Base-by-base conservation (phyloP, 2,888 invertebrate genomes). In the Pachymerium ferrugineum region DNA sequence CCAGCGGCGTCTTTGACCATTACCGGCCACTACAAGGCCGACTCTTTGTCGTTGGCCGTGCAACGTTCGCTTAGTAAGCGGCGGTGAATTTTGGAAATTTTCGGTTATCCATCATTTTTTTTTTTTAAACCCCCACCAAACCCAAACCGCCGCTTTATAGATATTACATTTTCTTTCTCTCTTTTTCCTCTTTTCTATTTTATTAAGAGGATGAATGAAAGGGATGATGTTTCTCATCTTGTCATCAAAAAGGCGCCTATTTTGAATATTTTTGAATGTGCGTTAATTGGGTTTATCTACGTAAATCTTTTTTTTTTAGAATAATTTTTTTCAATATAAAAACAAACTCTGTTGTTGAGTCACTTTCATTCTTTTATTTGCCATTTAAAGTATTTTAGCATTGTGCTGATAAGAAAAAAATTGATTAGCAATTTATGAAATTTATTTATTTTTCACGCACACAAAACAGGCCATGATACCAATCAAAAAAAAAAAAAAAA, bases 41-140 rank as follows among this genome's bases (percentile, higher is more conserved):
- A 22, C 62, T 62, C 62, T 62, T 62, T 62, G 62, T 62, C 62
- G 62, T 25, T 62, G 62, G 62, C 62, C 62, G 62, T 3, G 62
- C 25, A 62, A n/a, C 25, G 25, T 62, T 62, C 12, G 62, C 25
- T 62, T 62, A 28, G 25, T 62, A 62, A 62, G 62, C 62, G 62
- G 62, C 62, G 62, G 28, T 62, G 62, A 62, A 62, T 62, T 62
- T 62, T 62, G 62, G 62, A 62, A 62, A 62, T 28, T 62, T 62
- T 62, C 62, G 62, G 62, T 62, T 62, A 62, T 62, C 62, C 62
- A 62, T 62, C 62, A 62, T 62, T 62, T 62, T n/a, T n/a, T n/a
- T n/a, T n/a, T n/a, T n/a, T n/a, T n/a, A n/a, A n/a, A n/a, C n/a
- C n/a, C n/a, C n/a, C n/a, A n/a, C n/a, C n/a, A n/a, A n/a, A n/a